A percentile compares a stretch with the other conserved stretches of the same genome.
phyloP scores from a whole-genome alignment of 2,113 vertebrate genomes.

The Hemiprocne comata region DNA sequence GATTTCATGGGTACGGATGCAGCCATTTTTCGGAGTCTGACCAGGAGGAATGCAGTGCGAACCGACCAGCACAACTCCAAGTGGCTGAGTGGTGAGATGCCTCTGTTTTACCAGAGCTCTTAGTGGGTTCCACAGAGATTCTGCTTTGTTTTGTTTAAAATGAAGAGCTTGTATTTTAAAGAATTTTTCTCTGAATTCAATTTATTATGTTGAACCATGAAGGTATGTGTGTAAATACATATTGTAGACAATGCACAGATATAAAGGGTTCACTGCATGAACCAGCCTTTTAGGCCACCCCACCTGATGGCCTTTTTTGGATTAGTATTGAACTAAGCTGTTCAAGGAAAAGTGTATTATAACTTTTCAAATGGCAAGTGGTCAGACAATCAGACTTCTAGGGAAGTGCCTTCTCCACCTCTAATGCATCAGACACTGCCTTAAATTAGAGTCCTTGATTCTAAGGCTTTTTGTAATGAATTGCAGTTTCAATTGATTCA shows the following conservation, averaged over 20 bases:
- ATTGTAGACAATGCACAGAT: background rate
- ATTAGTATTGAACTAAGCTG: background rate
- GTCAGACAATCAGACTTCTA: background rate
- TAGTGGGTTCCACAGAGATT: background rate
- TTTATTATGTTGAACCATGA: background rate
- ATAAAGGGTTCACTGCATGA: background rate
- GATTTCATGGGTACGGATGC: constrained; percentile 99
- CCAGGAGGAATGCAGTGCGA: constrained; percentile 90
- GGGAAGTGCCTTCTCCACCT: background rate
- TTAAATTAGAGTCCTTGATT: background rate
- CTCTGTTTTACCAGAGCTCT: background rate
- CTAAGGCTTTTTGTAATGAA: background rate
- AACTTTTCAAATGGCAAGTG: background rate
- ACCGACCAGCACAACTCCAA: constrained; percentile 99
- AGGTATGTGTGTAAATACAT: background rate
- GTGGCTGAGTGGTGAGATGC: constrained; percentile 92
- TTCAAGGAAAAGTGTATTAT: background rate
- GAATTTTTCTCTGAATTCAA: background rate
- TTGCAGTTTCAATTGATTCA: background rate
- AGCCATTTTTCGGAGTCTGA: constrained; percentile 96
- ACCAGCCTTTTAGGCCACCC: background rate
- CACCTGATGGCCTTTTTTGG: background rate
- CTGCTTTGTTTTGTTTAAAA: background rate
- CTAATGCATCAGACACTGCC: background rate
- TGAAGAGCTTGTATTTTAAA: background rate